phyloP scores from a whole-genome alignment of 2,797 vertebrate genomes.

The Gorsachius magnificus region DNA sequence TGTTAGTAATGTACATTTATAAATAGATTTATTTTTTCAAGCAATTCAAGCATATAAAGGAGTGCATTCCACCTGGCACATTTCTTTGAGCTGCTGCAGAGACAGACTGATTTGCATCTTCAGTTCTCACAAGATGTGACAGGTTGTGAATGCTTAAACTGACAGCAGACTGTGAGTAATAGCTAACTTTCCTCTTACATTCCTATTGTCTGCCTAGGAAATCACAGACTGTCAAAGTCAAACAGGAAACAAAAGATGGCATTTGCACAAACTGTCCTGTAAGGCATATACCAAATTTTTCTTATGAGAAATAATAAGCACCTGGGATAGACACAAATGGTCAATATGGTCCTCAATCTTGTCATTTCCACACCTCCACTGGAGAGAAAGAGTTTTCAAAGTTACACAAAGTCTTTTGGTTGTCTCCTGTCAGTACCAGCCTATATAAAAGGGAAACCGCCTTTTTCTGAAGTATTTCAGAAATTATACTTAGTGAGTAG shows the following conservation, averaged over 20 bases:
- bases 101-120: constrained; percentile 14
- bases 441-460: background rate
- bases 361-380: background rate
- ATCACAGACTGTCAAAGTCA: background rate
- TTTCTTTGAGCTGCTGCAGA: background rate
- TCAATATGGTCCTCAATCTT: background rate
- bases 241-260: background rate
- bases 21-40: constrained; percentile 13
- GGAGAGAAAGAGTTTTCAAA: background rate
- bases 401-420: background rate
- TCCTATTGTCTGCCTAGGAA: background rate
- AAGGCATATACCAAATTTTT: background rate
- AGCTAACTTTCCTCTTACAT: constrained; percentile 1
- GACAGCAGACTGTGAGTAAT: constrained; percentile 24
- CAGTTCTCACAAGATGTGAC: constrained; percentile 7
- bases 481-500: background rate
- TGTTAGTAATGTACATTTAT: background rate
- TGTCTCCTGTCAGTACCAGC: background rate
- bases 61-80: background rate
- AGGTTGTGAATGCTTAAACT: constrained; percentile 41
- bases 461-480: background rate
- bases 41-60: background rate
- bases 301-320: background rate
- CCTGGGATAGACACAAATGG: background rate
- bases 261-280: background rate